Evolutionary conservation across 1,140 invertebrate genomes (phyloP).

Genomic region (Tachypleus tridentatus): DNA sequence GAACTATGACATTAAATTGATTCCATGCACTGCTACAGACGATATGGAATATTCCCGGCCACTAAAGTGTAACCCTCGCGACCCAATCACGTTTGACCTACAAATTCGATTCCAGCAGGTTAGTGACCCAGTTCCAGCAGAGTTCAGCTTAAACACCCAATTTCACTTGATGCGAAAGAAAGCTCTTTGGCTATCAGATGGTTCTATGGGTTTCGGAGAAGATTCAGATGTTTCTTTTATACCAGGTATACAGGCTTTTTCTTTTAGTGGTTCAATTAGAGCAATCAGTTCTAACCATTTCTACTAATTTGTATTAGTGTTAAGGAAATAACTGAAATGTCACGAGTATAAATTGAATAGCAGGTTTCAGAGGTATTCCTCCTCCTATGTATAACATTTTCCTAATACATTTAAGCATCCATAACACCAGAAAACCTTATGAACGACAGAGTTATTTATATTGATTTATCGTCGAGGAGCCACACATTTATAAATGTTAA

Average conservation of each 20-base stretch:
- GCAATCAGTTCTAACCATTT: too few relatives aligned
- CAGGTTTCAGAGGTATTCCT: too few relatives aligned
- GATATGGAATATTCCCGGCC: slow-evolving; percentile 28
- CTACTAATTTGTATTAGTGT: too few relatives aligned
- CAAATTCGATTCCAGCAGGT: slow-evolving; percentile 36
- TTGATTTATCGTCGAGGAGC: too few relatives aligned
- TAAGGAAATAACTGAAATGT: too few relatives aligned
- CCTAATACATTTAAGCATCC: too few relatives aligned
- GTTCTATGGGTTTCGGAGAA: slow-evolving; percentile 24
- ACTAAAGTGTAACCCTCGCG: slow-evolving; percentile 30
- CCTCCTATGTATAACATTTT: too few relatives aligned
- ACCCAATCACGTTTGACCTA: slow-evolving; percentile 33
- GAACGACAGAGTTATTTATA: too few relatives aligned
- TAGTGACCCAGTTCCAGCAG: slow-evolving; percentile 33
- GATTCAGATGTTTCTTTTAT: slow-evolving; percentile 28
- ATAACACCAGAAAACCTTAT: too few relatives aligned
- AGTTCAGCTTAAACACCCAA: slow-evolving; percentile 33
- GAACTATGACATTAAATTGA: slow-evolving; percentile 31
- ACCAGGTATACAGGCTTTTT: slow-evolving; percentile 23
- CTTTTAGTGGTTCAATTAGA: too few relatives aligned
- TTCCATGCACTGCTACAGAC: slow-evolving; percentile 32
- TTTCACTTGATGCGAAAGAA: slow-evolving; percentile 31
- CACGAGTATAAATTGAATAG: too few relatives aligned
- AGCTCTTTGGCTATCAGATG: slow-evolving; percentile 32
- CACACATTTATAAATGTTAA: too few relatives aligned